Evolutionary conservation across 1,140 invertebrate species (phyloP).

Genomic region (Melanaphis sacchari): DNA sequence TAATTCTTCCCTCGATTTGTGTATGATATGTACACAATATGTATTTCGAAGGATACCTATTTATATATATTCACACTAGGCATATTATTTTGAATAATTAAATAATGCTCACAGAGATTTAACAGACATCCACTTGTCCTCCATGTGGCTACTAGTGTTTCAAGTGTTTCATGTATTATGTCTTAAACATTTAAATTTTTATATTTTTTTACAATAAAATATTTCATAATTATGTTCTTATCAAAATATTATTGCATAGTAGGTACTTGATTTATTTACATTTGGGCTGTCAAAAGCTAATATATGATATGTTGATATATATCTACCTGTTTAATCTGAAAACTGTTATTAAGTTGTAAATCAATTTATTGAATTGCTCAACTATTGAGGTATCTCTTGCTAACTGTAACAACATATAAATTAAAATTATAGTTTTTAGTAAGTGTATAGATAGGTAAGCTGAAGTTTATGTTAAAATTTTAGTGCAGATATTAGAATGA

Average conservation of each 20-base stretch:
- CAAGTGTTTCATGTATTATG: not conserved
- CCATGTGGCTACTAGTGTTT: not conserved
- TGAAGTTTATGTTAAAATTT: not conserved
- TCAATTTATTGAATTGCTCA: not conserved
- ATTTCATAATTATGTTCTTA: constrained; percentile 5
- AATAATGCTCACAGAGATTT: not conserved
- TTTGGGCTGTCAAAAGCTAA: not conserved
- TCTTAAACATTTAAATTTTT: not conserved
- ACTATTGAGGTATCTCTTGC: not conserved
- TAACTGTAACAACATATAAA: not conserved
- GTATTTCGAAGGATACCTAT: not conserved
- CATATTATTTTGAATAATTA: not conserved
- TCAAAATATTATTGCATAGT: not conserved
- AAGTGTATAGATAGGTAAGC: not conserved
- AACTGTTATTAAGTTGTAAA: not conserved
- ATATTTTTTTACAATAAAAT: not conserved
- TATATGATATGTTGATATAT: not conserved
- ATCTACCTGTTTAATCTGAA: not conserved
- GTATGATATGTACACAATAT: not conserved
- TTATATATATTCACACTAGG: not conserved
- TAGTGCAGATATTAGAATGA: not conserved
- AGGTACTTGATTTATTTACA: not conserved
- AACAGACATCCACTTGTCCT: not conserved
- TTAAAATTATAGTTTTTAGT: not conserved
- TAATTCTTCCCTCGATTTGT: not conserved